Evolutionary conservation across 2,888 invertebrate species (phyloP).

Genomic region (Cyclophora albipunctata): DNA sequence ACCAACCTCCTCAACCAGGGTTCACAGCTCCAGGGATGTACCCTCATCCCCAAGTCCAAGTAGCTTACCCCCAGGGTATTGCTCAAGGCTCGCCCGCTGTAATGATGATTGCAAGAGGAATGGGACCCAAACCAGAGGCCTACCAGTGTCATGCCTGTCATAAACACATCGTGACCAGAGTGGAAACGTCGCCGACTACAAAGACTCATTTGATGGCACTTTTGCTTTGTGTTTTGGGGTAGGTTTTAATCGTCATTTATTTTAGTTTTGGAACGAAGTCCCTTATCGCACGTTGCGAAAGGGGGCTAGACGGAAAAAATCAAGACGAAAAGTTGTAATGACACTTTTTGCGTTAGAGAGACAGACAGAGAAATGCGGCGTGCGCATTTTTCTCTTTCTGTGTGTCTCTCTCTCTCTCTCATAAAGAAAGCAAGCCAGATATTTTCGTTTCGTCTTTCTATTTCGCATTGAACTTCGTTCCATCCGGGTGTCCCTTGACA

Average conservation of each 20-base stretch:
- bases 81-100: conserved; percentile 11
- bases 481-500: no score
- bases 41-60: conserved; percentile 2
- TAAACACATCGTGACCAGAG: conserved; percentile 51
- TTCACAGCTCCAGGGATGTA: not conserved
- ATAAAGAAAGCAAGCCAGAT: no score
- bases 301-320: no score
- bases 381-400: no score
- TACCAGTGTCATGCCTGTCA: conserved; percentile 63
- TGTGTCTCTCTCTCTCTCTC: no score
- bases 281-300: no score
- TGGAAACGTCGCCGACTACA: conserved; percentile 51
- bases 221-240: conserved; percentile 61
- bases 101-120: conserved; percentile 20
- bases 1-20: not conserved
- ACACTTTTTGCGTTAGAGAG: no score
- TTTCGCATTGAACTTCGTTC: no score
- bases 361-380: no score
- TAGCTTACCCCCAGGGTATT: not conserved
- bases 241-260: conserved; percentile 16
- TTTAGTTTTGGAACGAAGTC: no score
- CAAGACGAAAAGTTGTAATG: no score
- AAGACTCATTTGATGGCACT: conserved; percentile 73
- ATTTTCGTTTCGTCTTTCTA: no score
- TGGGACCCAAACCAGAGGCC: conserved; percentile 33